Conservation (phyloP, 2,797 vertebrate species). For the Sebastes trivittatus region DNA sequence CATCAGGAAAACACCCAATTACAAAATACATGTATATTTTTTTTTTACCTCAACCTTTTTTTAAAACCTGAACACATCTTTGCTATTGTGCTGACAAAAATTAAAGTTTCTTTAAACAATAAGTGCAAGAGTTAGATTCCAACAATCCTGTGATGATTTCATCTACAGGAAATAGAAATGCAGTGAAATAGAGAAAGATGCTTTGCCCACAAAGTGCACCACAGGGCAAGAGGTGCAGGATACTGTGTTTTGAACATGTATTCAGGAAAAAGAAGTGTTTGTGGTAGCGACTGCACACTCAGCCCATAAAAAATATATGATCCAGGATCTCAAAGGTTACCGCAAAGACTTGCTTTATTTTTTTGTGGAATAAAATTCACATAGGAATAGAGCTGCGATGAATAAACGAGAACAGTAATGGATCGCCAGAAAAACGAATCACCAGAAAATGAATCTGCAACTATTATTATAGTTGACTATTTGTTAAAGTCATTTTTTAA, state of each 20-base stretch:
- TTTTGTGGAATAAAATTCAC: background rate
- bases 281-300: background rate
- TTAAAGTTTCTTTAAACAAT: background rate
- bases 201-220: background rate
- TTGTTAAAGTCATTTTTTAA: background rate
- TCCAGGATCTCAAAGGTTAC: background rate
- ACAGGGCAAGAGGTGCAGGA: background rate
- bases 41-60: background rate
- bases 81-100: background rate
- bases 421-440: background rate
- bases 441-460: background rate
- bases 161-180: background rate
- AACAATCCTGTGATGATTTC: background rate
- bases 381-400: background rate
- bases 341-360: background rate
- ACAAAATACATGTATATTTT: background rate
- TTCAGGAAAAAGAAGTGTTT: background rate
- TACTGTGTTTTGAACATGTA: background rate
- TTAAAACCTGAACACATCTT: background rate
- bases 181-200: slow-evolving; percentile 3
- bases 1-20: slow-evolving; percentile 34
- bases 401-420: too few relatives aligned
- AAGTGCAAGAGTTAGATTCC: background rate
- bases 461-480: background rate
- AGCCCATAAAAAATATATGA: background rate